Base-by-base conservation (phyloP, 2,888 invertebrate species). In the Phalera bucephala region DNA sequence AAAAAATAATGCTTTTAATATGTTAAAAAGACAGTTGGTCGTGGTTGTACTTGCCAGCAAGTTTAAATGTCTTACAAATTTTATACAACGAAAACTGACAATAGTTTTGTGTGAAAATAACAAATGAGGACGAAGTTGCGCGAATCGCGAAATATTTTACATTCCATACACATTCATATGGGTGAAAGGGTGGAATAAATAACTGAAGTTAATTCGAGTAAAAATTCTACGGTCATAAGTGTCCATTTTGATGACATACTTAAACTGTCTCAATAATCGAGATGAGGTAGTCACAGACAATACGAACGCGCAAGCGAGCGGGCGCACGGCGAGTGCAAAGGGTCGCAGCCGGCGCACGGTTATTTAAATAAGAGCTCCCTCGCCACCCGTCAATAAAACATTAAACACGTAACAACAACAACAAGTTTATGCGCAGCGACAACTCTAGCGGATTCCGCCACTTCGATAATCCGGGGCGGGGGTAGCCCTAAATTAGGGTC, bases 401-500 rank as follows among this genome's bases (percentile, higher is more conserved):
- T 89, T 88, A 88, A 88, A 88, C 88, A 89, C 86, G 86, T 89
- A 86, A 89, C n/a, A n/a, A n/a, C n/a, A n/a, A n/a, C n/a, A n/a
- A n/a, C 88, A 87, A 87, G 88, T 88, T 88, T 88, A 87, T 82
- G 86, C 85, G 77, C 72, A 82, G 80, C 83, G 87, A 88, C 88
- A 89, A 86, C 88, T 88, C 88, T 89, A 83, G 87, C 84, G 87
- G 85, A 85, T 88, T 87, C 86, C 86, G 87, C 82, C 87, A 88
- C 89, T 87, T 87, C 88, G 89, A 87, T 89, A 88, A 89, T 88
- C 88, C 89, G 81, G 80, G 82, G 81, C 87, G 81, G 84, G 88
- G 88, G 87, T 86, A 89, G 84, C 87, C 89, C 88, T 88, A 88
- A 88, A 89, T 88, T 88, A 88, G 89, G 89, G 89, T 88, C 87